Base-by-base conservation (phyloP, 2,888 invertebrate genomes). In the Electrophaes corylata region DNA sequence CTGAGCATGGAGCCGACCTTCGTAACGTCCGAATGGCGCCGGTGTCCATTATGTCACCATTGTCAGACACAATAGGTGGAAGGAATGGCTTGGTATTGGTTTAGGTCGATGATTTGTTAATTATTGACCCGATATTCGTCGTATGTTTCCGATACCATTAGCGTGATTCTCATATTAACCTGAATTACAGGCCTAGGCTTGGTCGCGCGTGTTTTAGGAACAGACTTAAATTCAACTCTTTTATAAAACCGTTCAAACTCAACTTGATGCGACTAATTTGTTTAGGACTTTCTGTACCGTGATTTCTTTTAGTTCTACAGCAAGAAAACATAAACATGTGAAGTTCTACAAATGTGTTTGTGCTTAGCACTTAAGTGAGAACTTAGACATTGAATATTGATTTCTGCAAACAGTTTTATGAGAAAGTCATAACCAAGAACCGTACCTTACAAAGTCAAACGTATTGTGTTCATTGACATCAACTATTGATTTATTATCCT, bases 11-110 rank as follows among this genome's bases (percentile, higher is more conserved):
- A 56, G 40, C 33, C 49, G 76, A 76, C 80, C 76, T 81, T 80
- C 75, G 71, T 67, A 54, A 56, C 48, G 43, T 37, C 65, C 72
- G 71, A 72, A 78, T 72, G 75, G 73, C 70, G 59, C 64, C 66
- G 62, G 59, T 67, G 71, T 67, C 73, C 75, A 71, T 79, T 79
- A 79, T 79, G 76, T 77, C 78, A 78, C 76, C 73, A 72, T 72
- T 72, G 69, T 67, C 67, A 65, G 68, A 71, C 69, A 78, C 75
- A 73, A 75, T 74, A 61, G 69, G 66, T 64, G 65, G 69, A 71
- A 65, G 71, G 69, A 50, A 56, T 46, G 44, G 47, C 50, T 16
- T 33, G 35, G 33, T 35, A 59, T 54, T 46, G 58, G 52, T 12
- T 52, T 44, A 29, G 31, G 52, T 47, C 40, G 29, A 45, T 31